phyloP scores from a whole-genome alignment of 2,113 vertebrate species.

The Suricata suricatta region DNA sequence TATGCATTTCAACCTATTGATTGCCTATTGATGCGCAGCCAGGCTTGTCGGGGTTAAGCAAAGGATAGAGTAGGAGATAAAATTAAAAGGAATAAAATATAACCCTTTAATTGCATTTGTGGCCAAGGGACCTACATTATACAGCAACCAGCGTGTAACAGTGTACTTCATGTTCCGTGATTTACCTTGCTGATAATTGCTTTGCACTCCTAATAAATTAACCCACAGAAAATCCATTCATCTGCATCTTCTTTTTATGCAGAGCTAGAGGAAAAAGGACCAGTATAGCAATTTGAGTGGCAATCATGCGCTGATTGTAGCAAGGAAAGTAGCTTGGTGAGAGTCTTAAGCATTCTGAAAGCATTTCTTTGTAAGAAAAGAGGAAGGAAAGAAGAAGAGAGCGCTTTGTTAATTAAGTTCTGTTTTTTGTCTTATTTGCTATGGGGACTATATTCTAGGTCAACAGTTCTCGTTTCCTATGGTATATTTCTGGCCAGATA shows the following conservation, averaged over 20 bases:
- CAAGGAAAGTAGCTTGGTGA: slow-evolving; percentile 73
- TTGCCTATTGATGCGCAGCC: slow-evolving; percentile 71
- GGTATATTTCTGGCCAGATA: background rate
- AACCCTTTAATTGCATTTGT: slow-evolving; percentile 78
- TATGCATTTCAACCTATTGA: slow-evolving; percentile 68
- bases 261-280: slow-evolving; percentile 78
- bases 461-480: slow-evolving; percentile 27
- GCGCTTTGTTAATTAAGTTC: slow-evolving; percentile 69
- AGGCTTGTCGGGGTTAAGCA: slow-evolving; percentile 63
- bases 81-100: slow-evolving; percentile 73
- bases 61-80: slow-evolving; percentile 66
- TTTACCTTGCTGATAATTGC: slow-evolving; percentile 86
- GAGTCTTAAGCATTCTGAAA: slow-evolving; percentile 75
- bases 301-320: slow-evolving; percentile 79
- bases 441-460: slow-evolving; percentile 61
- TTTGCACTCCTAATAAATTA: slow-evolving; percentile 83
- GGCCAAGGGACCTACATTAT: slow-evolving; percentile 73
- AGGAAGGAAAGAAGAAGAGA: slow-evolving; percentile 62
- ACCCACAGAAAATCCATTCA: slow-evolving; percentile 81
- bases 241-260: slow-evolving; percentile 80
- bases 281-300: slow-evolving; percentile 75
- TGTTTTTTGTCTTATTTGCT: slow-evolving; percentile 46
- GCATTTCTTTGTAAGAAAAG: slow-evolving; percentile 78
- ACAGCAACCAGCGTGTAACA: slow-evolving; percentile 74
- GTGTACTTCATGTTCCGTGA: slow-evolving; percentile 84